Percentiles rank a stretch among this genome's conserved stretches.
Evolutionary conservation across 1,140 invertebrate species (phyloP).

Genomic region (Heliothis virescens): DNA sequence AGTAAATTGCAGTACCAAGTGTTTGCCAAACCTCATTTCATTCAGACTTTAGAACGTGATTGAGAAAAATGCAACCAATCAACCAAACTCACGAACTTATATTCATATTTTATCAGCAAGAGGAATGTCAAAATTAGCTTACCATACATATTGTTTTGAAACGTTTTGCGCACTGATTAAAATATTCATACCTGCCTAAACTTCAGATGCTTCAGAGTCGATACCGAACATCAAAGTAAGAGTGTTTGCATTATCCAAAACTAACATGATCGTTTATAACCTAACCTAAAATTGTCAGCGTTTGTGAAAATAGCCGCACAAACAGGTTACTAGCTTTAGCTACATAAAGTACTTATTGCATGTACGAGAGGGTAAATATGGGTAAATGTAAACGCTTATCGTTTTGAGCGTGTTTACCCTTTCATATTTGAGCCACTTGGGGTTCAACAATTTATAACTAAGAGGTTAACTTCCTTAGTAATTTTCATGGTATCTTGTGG

Average conservation of each 20-base stretch:
- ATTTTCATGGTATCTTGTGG: slow-evolving; percentile 21
- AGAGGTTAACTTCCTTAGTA: slow-evolving; percentile 35
- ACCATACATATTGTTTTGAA: too few relatives aligned
- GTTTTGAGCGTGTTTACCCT: not conserved
- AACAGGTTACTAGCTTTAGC: not conserved
- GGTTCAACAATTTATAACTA: slow-evolving; percentile 52
- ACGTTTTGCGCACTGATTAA: too few relatives aligned
- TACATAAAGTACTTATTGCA: slow-evolving; percentile 3
- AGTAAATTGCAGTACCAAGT: too few relatives aligned
- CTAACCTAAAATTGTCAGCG: not conserved
- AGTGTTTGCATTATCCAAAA: too few relatives aligned
- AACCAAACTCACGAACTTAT: too few relatives aligned
- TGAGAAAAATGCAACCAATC: too few relatives aligned
- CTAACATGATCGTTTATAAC: not conserved
- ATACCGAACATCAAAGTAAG: not conserved
- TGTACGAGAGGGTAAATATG: not conserved
- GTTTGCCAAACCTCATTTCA: too few relatives aligned
- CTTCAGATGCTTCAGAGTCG: too few relatives aligned
- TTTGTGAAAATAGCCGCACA: not conserved
- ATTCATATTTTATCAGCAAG: too few relatives aligned
- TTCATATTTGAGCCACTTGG: slow-evolving; percentile 12
- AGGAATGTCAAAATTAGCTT: too few relatives aligned
- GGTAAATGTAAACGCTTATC: not conserved
- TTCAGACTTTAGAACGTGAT: too few relatives aligned
- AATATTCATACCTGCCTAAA: too few relatives aligned